Base-by-base conservation (phyloP, 2,113 vertebrate genomes). In the Emydocephalus ijimae region DNA sequence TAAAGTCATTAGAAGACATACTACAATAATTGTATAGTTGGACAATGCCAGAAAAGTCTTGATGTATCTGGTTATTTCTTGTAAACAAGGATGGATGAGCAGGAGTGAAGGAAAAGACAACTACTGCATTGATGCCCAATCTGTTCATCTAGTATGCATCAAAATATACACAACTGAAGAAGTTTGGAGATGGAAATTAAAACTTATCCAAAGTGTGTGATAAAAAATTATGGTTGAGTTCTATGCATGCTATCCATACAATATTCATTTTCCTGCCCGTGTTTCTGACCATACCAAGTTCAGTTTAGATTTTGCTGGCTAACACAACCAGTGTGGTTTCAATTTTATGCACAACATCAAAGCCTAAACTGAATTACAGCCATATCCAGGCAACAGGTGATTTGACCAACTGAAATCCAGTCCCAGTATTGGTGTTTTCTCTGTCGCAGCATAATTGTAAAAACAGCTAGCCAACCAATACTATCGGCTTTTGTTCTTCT, bases 401-500 rank as follows among this genome's bases (percentile, higher is more conserved):
- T 92, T 43, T 91, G 96, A n/a, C 93, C 96, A 95, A 81, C 69
- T 93, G 93, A 94, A 94, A 89, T 23, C 10, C 86, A 93, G 92
- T 5, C 24, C 93, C 64, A 90, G 92, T 92, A n/a, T 93, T 94
- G 85, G 81, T 69, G 85, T 94, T 92, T 95, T 34, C 94, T 59
- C 88, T 59, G 92, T 94, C 96, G 95, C 96, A 93, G 88, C 89
- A 92, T 93, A 64, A 96, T 96, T 94, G 20, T 23, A 91, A 90
- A 61, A 52, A 89, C 87, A 93, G 95, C 24, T 91, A 15, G 93
- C 54, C 1, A 3, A 85, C 43, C 34, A 87, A 88, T 96, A 95
- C 98, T 99, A 99, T 95, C 99, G 99, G 96, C 97, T 98, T 97
- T 99, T 99, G 97, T 98, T 99, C 98, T 99, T 99, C 95, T 99